Conservation (phyloP, 2,113 vertebrate genomes). For the Chaetops frenatus region DNA sequence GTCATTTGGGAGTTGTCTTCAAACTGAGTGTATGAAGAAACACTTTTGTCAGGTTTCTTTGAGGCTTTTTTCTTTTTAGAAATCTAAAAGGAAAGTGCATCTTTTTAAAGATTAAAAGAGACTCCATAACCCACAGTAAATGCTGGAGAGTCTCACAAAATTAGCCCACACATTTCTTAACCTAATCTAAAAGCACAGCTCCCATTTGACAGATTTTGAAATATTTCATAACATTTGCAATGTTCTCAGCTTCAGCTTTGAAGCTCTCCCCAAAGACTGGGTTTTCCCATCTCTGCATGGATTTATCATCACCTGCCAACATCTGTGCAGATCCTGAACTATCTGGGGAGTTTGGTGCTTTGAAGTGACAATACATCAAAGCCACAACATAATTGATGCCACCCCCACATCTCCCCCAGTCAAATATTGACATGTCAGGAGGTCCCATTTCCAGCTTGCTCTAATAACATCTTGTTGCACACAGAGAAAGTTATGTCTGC, state of each 20-base stretch:
- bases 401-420: background rate
- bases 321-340: background rate
- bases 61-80: background rate
- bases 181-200: background rate
- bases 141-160: background rate
- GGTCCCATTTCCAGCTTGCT: background rate
- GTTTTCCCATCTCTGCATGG: background rate
- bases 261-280: slow-evolving; percentile 11
- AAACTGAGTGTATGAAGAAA: background rate
- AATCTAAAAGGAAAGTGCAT: background rate
- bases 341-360: background rate
- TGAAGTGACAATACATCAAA: slow-evolving; percentile 28
- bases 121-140: background rate
- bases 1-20: background rate
- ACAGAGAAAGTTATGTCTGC: background rate
- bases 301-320: slow-evolving; percentile 46
- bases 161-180: background rate
- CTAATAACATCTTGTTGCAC: background rate
- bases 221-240: background rate
- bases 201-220: background rate
- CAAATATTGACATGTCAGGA: background rate
- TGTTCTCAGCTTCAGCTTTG: background rate
- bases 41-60: background rate
- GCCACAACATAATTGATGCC: background rate
- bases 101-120: background rate